Percentiles rank a stretch among this genome's conserved stretches.
Conservation (phyloP, 2,888 invertebrate genomes). For the Cephus sareptanus region DNA sequence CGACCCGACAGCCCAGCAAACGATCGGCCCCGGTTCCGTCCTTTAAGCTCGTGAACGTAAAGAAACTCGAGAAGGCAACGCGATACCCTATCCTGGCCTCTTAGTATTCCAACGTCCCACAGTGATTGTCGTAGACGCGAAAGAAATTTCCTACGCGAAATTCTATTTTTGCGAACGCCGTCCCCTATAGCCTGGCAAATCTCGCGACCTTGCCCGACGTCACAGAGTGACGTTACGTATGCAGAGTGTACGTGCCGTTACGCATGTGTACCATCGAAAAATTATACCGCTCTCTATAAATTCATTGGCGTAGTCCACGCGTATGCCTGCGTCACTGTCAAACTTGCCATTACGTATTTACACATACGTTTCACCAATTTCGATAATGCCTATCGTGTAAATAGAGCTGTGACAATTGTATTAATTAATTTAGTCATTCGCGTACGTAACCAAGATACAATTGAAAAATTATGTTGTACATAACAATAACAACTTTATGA, state of each 20-base stretch:
- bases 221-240: background rate
- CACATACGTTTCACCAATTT: background rate
- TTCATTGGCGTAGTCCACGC: background rate
- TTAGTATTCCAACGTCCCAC: no score
- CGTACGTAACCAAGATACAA: background rate
- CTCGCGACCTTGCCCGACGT: conserved; percentile 6
- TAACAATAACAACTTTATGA: background rate
- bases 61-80: background rate
- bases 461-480: background rate
- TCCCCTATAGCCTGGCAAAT: background rate
- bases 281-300: background rate
- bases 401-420: background rate
- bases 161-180: conserved; percentile 3
- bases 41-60: background rate
- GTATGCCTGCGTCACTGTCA: background rate
- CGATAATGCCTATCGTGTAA: background rate
- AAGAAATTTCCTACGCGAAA: background rate
- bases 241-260: conserved; percentile 4
- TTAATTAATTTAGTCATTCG: background rate
- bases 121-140: no score
- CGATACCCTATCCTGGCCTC: background rate
- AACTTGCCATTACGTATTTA: background rate
- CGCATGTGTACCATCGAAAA: background rate
- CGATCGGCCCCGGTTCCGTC: background rate
- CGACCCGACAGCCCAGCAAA: background rate